Evolutionary conservation across 2,113 vertebrate genomes (phyloP).

Genomic region (Paratilapia polleni): DNA sequence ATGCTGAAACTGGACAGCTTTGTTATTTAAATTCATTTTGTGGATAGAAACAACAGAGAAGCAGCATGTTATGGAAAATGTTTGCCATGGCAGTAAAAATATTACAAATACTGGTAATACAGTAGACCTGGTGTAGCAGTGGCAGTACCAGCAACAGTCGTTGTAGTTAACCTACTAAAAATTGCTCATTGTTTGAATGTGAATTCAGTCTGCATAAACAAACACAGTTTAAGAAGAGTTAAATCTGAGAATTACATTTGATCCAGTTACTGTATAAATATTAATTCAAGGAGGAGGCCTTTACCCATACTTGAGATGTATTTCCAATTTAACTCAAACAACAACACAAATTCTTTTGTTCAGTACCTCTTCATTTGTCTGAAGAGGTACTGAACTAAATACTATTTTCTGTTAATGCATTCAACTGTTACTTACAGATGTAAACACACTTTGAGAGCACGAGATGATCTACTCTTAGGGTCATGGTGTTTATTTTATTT

Average conservation of each 20-base stretch:
- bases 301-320: neutral
- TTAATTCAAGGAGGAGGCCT: neutral
- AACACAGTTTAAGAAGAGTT: neutral
- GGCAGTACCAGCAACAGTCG: neutral
- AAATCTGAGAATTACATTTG: neutral
- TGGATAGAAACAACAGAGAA: too few relatives aligned
- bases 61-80: neutral
- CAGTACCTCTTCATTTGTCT: too few relatives aligned
- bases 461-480: too few relatives aligned
- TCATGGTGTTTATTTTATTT: too few relatives aligned
- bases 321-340: too few relatives aligned
- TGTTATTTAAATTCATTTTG: neutral
- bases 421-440: too few relatives aligned
- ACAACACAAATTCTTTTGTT: too few relatives aligned
- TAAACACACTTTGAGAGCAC: too few relatives aligned
- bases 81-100: neutral
- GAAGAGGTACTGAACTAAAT: too few relatives aligned
- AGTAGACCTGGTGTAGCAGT: neutral
- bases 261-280: neutral
- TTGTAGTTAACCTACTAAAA: neutral
- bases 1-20: neutral
- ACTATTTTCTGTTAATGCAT: too few relatives aligned
- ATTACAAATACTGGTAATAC: neutral
- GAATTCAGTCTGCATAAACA: neutral
- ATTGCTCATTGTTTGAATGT: neutral